Evolutionary conservation across 2,888 invertebrate species (phyloP), one percentile per base, ranked within the genome.

Genomic region (Patella depressa): DNA sequence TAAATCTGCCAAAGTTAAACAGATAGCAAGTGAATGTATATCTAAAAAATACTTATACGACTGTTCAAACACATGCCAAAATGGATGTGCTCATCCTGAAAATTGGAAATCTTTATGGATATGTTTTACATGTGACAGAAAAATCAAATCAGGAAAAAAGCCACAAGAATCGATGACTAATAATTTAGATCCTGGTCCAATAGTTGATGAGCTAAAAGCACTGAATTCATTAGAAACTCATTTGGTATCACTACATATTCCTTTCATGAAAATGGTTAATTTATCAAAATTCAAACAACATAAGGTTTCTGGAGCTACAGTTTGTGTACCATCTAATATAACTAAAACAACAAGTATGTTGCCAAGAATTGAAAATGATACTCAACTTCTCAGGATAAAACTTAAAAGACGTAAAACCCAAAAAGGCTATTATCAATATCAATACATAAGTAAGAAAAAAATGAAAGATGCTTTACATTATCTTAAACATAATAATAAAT

Each of bases 211-310:
- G 17, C 53, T 78, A 9, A 54, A 72, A 29, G 19, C 24, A 45
- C 72, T 81, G 45, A 81, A 80, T 70, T 59, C 72, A 53, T 70
- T 80, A 45, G 81, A 81, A 78, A 34, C 71, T 73, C 75, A 79
- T 17, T 19, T 81, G n/a, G 71, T 79, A 34, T 70, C 77, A 9
- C 73, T 73, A 76, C 69, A 70, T 45, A 72, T 81, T 53, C 76
- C 79, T 45, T 81, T 81, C 71, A 78, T 79, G 73, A 77, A 78
- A 73, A 79, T 79, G 45, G 76, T 78, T 29, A 53, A 59, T 53
- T 55, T 79, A 5, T 73, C 74, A 11, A 79, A 77, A 74, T 69
- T 55, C 71, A 29, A 53, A 24, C 81, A 81, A 73, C 74, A 79
- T 34, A 70, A 72, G 45, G 53, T 76, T 55, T 57, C 59, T 73